Base-by-base conservation (phyloP, 2,797 vertebrate genomes). In the Parauchenoglanis ngamensis region DNA sequence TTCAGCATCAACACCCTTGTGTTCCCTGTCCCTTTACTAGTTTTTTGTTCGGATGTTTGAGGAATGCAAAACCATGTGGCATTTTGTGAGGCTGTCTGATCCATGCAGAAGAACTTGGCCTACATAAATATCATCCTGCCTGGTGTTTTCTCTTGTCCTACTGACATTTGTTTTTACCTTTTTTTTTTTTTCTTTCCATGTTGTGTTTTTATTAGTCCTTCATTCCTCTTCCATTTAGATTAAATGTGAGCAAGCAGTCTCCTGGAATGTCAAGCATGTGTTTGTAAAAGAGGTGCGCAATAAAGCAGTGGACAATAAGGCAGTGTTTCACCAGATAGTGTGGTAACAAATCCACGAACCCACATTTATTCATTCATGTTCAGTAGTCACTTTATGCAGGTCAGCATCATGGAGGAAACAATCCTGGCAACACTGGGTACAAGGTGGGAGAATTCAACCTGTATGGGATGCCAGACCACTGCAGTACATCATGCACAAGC, bases 81-180 rank as follows among this genome's bases (percentile, higher is more conserved):
- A 44, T 61, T 81, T 80, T 80, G 35, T 59, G 11, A 79, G n/a
- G 49, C 49, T 54, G 13, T 31, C n/a, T 56, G 15, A n/a, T 77
- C 49, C 49, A 77, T 17, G 0, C 49, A 52, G 52, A 17, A 77
- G 31, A 15, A 59, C 31, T 13, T 40, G 25, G n/a, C 79, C 59
- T 19, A 21, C 40, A 65, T 52, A 63, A 31, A 67, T 11, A 83
- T 31, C n/a, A n/a, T 65, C 8, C 25, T 52, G 79, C 40, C 15
- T n/a, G 46, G 7, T 44, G 40, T 44, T 8, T 49, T 79, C 35
- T 57, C n/a, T 70, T 77, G 73, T 73, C 68, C 83, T 56, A 56
- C 81, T 89, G 84, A 88, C 85, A 88, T 88, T 86, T 89, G 90
- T 83, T 63, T 57, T 77, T 56, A 15, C 28, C 80, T 81, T 59